These are phyloP conservation scores for Saccostrea cuccullata DNA, from an alignment of 1,140 invertebrate genomes.

Conservation along the genomic window DNA sequence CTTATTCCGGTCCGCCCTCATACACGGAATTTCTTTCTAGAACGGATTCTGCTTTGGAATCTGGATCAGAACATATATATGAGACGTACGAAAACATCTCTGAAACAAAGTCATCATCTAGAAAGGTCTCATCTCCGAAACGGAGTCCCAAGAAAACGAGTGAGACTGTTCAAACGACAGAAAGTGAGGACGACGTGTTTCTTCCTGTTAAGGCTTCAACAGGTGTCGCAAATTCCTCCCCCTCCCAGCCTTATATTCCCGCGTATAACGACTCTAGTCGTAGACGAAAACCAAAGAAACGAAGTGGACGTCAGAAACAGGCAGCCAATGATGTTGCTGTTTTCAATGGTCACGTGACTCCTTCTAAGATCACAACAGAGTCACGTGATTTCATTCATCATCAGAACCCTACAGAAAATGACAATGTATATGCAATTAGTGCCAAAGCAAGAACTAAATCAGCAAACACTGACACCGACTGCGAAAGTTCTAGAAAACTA, in stretches of 20 bases:
- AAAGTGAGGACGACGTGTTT: constrained; percentile 58
- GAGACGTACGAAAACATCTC: constrained; percentile 31
- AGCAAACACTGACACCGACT: background rate
- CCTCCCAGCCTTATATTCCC: constrained; percentile 4
- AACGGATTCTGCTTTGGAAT: constrained; percentile 42
- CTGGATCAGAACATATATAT: constrained; percentile 42
- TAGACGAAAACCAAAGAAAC: constrained; percentile 39
- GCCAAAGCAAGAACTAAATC: background rate
- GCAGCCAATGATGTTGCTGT: background rate
- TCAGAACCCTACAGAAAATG: background rate
- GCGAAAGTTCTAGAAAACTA: background rate
- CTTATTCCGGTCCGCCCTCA: constrained; percentile 60
- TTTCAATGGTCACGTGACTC: background rate
- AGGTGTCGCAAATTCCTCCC: background rate
- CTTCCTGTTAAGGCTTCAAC: background rate
- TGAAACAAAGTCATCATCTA: constrained; percentile 2
- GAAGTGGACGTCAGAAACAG: background rate
- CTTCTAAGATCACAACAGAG: background rate
- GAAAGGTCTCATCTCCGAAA: constrained; percentile 4
- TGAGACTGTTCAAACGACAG: background rate
- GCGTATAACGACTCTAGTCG: background rate
- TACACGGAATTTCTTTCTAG: constrained; percentile 60
- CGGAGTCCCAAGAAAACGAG: constrained; percentile 46
- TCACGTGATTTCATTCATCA: background rate
- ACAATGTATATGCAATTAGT: constrained; percentile 8